Evolutionary conservation across 2,888 invertebrate species (phyloP).

Genomic region (Eilema depressum): DNA sequence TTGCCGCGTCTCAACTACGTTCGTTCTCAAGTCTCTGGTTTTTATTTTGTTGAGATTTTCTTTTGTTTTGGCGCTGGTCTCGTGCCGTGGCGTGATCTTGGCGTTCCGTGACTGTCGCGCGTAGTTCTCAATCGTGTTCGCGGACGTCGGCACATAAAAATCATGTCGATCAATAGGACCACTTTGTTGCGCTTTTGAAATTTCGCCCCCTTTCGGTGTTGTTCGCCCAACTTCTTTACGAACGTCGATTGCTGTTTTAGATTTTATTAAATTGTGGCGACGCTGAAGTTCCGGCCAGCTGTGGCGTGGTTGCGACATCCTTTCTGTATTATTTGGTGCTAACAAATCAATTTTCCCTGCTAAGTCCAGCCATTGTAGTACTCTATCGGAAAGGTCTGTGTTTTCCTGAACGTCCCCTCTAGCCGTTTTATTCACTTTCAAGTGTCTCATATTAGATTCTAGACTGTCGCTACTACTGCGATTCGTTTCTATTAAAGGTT

Average conservation of each 20-base stretch:
- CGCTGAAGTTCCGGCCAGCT: conserved; percentile 80
- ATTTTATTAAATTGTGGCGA: conserved; percentile 67
- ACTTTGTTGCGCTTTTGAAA: conserved; percentile 71
- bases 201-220: conserved; percentile 64
- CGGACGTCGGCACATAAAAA: conserved; percentile 79
- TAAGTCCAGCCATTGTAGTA: conserved; percentile 93
- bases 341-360: conserved; percentile 88
- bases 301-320: conserved; percentile 78
- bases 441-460: conserved; percentile 69
- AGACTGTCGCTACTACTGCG: conserved; percentile 58
- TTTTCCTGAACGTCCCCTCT: conserved; percentile 70
- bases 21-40: conserved; percentile 66
- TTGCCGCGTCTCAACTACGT: conserved; percentile 74
- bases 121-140: conserved; percentile 83
- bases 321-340: conserved; percentile 69
- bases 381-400: conserved; percentile 89
- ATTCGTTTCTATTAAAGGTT: conserved; percentile 65
- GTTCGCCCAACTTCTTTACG: conserved; percentile 66
- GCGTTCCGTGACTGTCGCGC: conserved; percentile 82
- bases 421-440: conserved; percentile 74
- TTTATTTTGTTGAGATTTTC: conserved; percentile 67
- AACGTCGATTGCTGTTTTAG: conserved; percentile 74
- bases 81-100: conserved; percentile 73
- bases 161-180: conserved; percentile 79
- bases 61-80: conserved; percentile 62